Percentiles rank a stretch among this genome's conserved stretches.
These are phyloP conservation scores for Oreonectes daqikongensis DNA, from an alignment of 2,797 vertebrate genomes.

Conservation along the genomic window DNA sequence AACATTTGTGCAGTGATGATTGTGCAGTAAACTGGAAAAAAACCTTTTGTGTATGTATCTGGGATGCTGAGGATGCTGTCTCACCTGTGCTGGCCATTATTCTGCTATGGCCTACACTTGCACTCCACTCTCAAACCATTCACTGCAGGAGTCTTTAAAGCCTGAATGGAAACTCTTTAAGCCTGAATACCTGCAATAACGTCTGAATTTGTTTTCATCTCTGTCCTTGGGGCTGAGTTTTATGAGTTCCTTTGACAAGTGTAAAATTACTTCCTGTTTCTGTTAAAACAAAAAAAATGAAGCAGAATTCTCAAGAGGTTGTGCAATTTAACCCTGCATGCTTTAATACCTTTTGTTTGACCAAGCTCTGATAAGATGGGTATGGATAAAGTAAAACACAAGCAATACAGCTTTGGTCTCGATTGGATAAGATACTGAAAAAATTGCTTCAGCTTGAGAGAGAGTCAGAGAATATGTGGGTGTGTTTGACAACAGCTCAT, in stretches of 20 bases:
- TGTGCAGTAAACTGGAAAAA: not conserved
- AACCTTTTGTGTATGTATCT: not conserved
- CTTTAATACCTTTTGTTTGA: conserved; percentile 24
- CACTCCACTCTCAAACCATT: not conserved
- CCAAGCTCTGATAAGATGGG: conserved; percentile 2
- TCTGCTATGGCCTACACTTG: not conserved
- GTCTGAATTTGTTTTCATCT: conserved; percentile 1
- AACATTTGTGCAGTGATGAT: not conserved
- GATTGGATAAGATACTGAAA: not conserved
- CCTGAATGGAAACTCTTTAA: not conserved
- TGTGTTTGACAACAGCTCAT: conserved; percentile 54
- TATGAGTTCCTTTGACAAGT: conserved; percentile 35
- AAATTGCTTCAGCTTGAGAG: not conserved
- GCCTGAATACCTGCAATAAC: conserved; percentile 19
- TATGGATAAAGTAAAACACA: not conserved
- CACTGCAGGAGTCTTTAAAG: not conserved
- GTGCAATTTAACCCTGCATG: conserved; percentile 1
- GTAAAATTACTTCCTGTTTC: conserved; percentile 29
- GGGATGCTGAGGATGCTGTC: not conserved
- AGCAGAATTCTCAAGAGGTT: conserved; percentile 9
- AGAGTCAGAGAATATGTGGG: not conserved
- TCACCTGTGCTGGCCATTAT: not conserved
- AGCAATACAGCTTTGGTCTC: not conserved
- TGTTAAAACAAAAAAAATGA: conserved; percentile 5
- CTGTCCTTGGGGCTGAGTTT: conserved; percentile 32